Evolutionary conservation across 2,888 invertebrate species (phyloP).

Genomic region (Coleophora deauratella): DNA sequence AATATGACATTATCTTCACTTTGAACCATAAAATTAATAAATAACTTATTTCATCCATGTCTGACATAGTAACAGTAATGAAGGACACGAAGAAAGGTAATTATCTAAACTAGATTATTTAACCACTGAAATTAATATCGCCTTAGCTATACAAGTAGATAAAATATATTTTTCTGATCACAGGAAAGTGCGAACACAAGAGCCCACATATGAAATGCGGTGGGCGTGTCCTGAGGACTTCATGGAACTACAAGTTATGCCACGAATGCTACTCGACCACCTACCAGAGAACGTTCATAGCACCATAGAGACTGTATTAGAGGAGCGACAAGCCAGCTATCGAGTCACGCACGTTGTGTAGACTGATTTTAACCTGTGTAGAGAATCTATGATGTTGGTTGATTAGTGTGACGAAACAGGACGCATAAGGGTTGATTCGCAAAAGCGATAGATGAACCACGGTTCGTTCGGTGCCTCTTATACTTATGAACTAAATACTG

Average conservation of each 20-base stretch:
- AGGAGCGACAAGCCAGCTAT: constrained; percentile 59
- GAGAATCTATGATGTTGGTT: no score
- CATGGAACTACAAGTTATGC: constrained; percentile 87
- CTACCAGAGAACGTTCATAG: constrained; percentile 85
- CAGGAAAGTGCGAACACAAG: constrained; percentile 77
- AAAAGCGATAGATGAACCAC: no score
- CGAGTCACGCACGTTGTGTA: constrained; percentile 54
- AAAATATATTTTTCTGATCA: background rate
- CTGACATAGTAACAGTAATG: constrained; percentile 43
- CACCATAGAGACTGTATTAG: constrained; percentile 78
- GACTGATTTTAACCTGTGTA: constrained; percentile 1
- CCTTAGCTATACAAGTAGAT: no score
- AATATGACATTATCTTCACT: no score
- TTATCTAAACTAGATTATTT: background rate
- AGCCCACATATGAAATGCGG: constrained; percentile 81
- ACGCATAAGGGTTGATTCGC: no score
- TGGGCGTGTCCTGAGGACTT: constrained; percentile 89
- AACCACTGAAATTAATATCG: background rate
- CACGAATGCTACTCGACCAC: constrained; percentile 89
- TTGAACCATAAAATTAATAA: background rate
- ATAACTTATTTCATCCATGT: constrained; percentile 32
- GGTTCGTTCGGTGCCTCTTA: no score
- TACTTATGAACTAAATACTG: no score
- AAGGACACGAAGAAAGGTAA: constrained; percentile 51
- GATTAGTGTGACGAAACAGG: no score